phyloP scores from a whole-genome alignment of 2,888 invertebrate genomes.

The Tetragonula carbonaria region DNA sequence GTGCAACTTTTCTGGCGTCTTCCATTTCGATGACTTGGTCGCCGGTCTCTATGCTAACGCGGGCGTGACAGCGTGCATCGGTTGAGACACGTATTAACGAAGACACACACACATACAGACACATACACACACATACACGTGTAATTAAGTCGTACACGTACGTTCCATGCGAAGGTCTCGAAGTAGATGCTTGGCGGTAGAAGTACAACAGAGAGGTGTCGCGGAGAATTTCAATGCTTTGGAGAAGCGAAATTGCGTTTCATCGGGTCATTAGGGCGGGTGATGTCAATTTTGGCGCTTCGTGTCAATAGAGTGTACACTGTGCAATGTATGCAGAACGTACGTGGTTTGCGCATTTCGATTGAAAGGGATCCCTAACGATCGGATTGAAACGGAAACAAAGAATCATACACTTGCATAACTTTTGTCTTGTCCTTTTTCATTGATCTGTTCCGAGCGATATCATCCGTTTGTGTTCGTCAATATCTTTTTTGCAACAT shows the following conservation, averaged over 20 bases:
- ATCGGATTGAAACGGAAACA: too few relatives aligned
- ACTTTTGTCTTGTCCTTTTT: too few relatives aligned
- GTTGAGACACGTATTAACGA: constrained; percentile 2
- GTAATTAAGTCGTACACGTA: constrained; percentile 6
- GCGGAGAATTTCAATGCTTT: constrained; percentile 20
- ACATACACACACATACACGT: neutral
- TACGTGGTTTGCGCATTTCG: too few relatives aligned
- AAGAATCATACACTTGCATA: too few relatives aligned
- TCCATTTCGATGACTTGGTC: constrained; percentile 8
- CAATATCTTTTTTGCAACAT: too few relatives aligned
- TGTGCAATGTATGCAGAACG: too few relatives aligned
- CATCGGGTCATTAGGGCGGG: constrained; percentile 32
- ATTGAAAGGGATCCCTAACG: too few relatives aligned
- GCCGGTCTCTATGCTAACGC: neutral
- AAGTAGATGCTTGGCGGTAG: neutral
- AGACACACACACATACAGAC: neutral
- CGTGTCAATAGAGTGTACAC: neutral
- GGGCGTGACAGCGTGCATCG: neutral
- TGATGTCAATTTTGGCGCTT: neutral
- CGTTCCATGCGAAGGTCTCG: constrained; percentile 45
- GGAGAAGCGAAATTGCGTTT: constrained; percentile 37
- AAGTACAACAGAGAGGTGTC: neutral
- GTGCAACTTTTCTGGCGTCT: constrained; percentile 16
- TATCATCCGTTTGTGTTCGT: too few relatives aligned
- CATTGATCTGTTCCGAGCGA: too few relatives aligned